These are phyloP conservation scores for Lamprologus lemairii DNA, from an alignment of 2,113 vertebrate species.

Conservation along the genomic window DNA sequence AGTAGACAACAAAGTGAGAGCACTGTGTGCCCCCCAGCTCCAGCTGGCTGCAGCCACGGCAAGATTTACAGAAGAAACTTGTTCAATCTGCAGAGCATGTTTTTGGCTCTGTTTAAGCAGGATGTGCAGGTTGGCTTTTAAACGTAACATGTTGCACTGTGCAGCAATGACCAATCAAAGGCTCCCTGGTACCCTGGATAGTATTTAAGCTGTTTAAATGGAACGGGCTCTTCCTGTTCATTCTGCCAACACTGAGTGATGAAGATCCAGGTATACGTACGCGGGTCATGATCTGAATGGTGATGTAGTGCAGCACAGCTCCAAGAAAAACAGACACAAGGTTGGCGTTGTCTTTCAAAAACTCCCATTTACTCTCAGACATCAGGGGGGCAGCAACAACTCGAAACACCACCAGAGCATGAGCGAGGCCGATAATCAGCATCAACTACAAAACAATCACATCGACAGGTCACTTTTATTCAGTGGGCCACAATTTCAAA, in stretches of 20 bases:
- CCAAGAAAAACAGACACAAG: slow-evolving; percentile 71
- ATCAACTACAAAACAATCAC: slow-evolving; percentile 68
- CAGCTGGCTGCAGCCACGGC: not conserved
- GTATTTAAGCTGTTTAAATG: not conserved
- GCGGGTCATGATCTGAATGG: slow-evolving; percentile 82
- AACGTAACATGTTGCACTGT: not conserved
- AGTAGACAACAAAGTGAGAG: not conserved
- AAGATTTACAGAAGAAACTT: not conserved
- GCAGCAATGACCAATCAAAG: not conserved
- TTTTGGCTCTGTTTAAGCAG: not conserved
- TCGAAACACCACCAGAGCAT: slow-evolving; percentile 80
- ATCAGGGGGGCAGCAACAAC: slow-evolving; percentile 69
- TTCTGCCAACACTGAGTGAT: not conserved
- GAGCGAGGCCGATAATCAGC: slow-evolving; percentile 80
- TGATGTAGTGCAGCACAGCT: slow-evolving; percentile 84
- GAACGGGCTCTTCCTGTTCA: not conserved
- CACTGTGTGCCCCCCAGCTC: not conserved
- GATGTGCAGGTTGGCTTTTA: not conserved
- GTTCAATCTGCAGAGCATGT: not conserved
- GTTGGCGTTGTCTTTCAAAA: slow-evolving; percentile 70
- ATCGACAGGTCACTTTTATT: not conserved
- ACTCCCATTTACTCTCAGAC: slow-evolving; percentile 15
- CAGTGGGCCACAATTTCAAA: fast-evolving
- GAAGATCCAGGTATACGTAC: slow-evolving; percentile 20
- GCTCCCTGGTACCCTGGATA: not conserved